Percentiles rank a stretch among this genome's conserved stretches.
Evolutionary conservation across 1,140 invertebrate genomes (phyloP).

Genomic region (Paraescarpia echinospica): DNA sequence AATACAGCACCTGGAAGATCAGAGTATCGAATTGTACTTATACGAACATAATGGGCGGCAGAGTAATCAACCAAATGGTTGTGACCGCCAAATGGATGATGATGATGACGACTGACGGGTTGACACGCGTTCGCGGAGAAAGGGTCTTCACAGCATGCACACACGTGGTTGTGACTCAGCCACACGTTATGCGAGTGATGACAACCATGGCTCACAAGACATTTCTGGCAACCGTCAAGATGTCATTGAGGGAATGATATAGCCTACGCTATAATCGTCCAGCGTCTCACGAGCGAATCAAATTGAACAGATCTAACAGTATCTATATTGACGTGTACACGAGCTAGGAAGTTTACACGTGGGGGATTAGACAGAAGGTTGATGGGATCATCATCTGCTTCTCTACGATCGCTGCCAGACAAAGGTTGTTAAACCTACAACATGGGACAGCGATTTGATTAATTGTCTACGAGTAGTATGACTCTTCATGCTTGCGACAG

Average conservation of each 20-base stretch:
- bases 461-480: no score
- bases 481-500: not conserved
- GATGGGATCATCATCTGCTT: not conserved
- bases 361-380: not conserved
- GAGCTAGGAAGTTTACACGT: not conserved
- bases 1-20: no score
- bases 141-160: no score
- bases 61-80: no score
- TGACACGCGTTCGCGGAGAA: no score
- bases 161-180: no score
- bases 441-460: no score
- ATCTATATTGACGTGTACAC: not conserved
- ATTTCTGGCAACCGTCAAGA: not conserved
- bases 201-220: not conserved
- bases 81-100: no score
- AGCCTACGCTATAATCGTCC: no score
- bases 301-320: not conserved
- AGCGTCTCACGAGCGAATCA: not conserved
- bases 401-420: not conserved
- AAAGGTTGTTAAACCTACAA: not conserved
- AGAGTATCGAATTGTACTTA: no score
- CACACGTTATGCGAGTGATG: not conserved
- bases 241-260: not conserved
- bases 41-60: no score
- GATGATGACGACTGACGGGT: no score